Conservation (phyloP, 2,888 invertebrate species). For the Caenorhabditis sp. region DNA sequence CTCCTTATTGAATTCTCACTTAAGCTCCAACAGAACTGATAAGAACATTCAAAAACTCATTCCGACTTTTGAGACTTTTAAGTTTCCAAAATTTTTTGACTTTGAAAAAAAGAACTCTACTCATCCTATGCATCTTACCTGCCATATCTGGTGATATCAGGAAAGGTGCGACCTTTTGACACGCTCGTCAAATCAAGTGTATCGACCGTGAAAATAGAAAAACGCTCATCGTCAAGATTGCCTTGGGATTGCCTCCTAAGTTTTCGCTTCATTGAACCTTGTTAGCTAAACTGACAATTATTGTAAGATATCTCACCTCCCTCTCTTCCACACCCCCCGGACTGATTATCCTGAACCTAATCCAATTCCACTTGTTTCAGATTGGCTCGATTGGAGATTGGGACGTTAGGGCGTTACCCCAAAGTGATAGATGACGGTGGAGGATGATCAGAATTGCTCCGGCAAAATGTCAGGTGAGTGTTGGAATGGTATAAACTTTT, state of each 20-base stretch:
- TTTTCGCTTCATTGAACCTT: constrained; percentile 65
- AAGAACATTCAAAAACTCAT: too few species aligned
- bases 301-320: constrained; percentile 57
- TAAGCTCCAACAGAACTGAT: not conserved
- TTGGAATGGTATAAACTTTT: not conserved
- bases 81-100: not conserved
- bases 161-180: constrained; percentile 56
- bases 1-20: not conserved
- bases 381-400: constrained; percentile 55
- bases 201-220: constrained; percentile 59
- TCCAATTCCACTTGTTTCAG: constrained; percentile 48
- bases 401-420: constrained; percentile 60
- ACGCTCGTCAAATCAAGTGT: constrained; percentile 60
- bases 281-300: constrained; percentile 65
- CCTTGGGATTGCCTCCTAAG: constrained; percentile 62
- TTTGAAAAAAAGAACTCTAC: not conserved
- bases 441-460: constrained; percentile 64
- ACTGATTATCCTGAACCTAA: constrained; percentile 37
- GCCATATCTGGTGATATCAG: constrained; percentile 42
- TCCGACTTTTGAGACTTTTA: too few species aligned
- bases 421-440: constrained; percentile 67
- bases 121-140: too few species aligned
- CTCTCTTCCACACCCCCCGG: constrained; percentile 5
- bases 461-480: constrained; percentile 66
- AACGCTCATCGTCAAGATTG: constrained; percentile 59